Evolutionary conservation across 2,113 vertebrate species (phyloP).

Genomic region (Sphyrna mokarran): DNA sequence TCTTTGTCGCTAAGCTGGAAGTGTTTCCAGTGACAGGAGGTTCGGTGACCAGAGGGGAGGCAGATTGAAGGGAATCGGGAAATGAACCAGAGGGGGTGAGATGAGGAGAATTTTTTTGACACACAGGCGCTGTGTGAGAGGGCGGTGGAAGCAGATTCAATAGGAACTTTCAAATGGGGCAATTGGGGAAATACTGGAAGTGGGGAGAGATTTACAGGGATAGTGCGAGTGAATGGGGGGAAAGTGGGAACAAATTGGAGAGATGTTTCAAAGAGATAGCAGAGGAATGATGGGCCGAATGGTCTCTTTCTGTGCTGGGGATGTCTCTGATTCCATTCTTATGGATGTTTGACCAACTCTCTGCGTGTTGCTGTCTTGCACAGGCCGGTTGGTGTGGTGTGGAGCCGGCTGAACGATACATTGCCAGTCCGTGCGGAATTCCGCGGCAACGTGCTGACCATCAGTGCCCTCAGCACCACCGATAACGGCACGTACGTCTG

Average conservation of each 20-base stretch:
- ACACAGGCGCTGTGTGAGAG: background rate
- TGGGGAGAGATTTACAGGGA: background rate
- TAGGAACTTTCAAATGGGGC: background rate
- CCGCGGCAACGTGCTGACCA: slow-evolving; percentile 65
- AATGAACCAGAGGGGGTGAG: background rate
- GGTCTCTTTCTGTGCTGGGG: background rate
- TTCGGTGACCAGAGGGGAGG: background rate
- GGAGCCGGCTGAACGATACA: slow-evolving; percentile 79
- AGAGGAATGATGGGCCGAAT: background rate
- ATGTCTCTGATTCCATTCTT: background rate
- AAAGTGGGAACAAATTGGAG: background rate
- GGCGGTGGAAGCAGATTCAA: background rate
- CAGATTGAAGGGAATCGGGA: background rate
- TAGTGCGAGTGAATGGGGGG: background rate
- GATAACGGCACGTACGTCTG: slow-evolving; percentile 85
- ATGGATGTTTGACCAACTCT: background rate
- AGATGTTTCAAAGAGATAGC: background rate
- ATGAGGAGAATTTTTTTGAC: background rate
- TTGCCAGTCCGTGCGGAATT: slow-evolving; percentile 74
- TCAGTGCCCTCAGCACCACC: slow-evolving; percentile 70
- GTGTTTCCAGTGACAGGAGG: background rate
- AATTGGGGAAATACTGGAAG: background rate
- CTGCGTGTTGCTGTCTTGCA: background rate
- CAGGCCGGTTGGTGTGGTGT: slow-evolving; percentile 72
- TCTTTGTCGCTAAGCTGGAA: background rate